Conservation (phyloP, 2,113 vertebrate genomes). For the Acrocephalus arundinaceus region DNA sequence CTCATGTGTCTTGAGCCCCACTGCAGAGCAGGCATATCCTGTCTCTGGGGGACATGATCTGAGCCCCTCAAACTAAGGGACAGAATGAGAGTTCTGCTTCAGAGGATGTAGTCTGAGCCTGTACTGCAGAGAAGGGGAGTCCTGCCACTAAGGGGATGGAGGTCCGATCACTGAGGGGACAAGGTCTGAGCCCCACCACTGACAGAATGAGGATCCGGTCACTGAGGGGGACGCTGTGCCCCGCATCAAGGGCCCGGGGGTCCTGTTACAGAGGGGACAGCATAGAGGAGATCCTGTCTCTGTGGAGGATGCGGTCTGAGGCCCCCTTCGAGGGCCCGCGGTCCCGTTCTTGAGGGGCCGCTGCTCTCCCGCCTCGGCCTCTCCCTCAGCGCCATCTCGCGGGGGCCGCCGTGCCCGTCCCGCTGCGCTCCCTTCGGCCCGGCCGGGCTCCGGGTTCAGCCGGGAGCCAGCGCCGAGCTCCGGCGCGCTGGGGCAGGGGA, state of each 20-base stretch:
- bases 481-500: neutral
- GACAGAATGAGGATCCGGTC: too few species aligned
- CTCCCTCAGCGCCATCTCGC: conserved; percentile 29
- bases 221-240: neutral
- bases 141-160: neutral
- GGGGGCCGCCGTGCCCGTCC: neutral
- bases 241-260: neutral
- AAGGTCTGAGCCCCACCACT: neutral
- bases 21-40: too few species aligned
- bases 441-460: accelerated
- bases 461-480: neutral
- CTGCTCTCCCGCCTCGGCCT: neutral
- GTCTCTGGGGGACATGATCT: neutral
- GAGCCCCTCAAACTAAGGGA: neutral
- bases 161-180: accelerated
- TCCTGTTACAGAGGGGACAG: neutral
- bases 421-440: neutral
- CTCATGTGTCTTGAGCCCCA: neutral
- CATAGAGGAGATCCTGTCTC: accelerated
- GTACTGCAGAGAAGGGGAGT: too few species aligned
- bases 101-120: neutral
- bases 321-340: too few species aligned
- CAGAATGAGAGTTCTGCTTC: neutral
- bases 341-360: too few species aligned
- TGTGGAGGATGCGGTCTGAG: neutral